A percentile compares a stretch with the other conserved stretches of the same genome.
phyloP scores from a whole-genome alignment of 1,140 invertebrate species.

The Planococcus citri region DNA sequence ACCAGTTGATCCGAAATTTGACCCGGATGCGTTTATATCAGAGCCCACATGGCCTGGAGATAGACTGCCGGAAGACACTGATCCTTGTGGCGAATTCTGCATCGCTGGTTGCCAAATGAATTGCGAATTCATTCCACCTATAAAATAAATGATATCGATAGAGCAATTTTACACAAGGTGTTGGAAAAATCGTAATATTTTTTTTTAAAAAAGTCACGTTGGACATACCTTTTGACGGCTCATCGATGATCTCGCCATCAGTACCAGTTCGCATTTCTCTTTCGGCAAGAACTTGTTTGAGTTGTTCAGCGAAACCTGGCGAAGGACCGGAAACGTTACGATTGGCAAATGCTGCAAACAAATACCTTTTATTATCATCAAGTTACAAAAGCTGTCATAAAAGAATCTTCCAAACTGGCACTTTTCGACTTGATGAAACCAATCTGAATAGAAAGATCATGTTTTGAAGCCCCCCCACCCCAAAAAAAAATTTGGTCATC shows the following conservation, averaged over 20 bases:
- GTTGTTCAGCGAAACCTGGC: conserved; percentile 62
- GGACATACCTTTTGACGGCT: not conserved
- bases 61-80: conserved; percentile 33
- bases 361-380: not conserved
- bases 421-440: not conserved
- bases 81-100: conserved; percentile 26
- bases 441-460: not conserved
- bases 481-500: too few relatives aligned
- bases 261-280: conserved; percentile 45
- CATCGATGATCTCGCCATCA: conserved; percentile 21
- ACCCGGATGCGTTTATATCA: conserved; percentile 31
- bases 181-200: not conserved
- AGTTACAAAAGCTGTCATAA: not conserved
- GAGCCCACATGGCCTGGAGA: conserved; percentile 38
- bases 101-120: conserved; percentile 24
- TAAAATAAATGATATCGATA: not conserved
- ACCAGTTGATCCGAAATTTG: conserved; percentile 25
- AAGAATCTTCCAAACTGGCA: too few relatives aligned
- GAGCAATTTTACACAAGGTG: not conserved
- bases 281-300: conserved; percentile 67
- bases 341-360: not conserved
- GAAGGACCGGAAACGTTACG: conserved; percentile 41
- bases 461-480: too few relatives aligned
- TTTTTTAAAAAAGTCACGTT: too few relatives aligned
- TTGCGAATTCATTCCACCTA: conserved; percentile 2